Percentiles rank a stretch among this genome's conserved stretches.
Conservation (phyloP, 2,113 vertebrate genomes). For the Lophius piscatorius region DNA sequence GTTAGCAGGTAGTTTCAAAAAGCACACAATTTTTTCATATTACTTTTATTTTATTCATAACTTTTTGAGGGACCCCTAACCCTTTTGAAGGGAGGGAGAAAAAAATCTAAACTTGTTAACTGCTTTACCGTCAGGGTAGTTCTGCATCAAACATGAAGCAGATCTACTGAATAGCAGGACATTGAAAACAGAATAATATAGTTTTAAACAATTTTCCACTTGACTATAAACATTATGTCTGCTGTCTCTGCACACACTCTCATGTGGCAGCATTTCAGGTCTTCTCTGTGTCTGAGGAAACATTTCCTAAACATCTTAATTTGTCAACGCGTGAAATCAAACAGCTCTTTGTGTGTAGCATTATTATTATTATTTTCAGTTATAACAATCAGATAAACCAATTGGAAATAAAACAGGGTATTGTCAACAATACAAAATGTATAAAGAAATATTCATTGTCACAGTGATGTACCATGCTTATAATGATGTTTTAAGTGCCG, state of each 20-base stretch:
- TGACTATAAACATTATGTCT: background rate
- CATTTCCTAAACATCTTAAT: background rate
- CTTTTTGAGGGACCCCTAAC: too few species aligned
- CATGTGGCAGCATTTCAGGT: background rate
- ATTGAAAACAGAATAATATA: too few species aligned
- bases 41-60: too few species aligned
- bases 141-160: background rate
- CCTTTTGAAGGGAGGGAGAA: too few species aligned
- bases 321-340: background rate
- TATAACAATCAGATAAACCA: background rate
- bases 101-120: too few species aligned
- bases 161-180: background rate
- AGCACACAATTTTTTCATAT: background rate
- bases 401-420: background rate
- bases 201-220: background rate
- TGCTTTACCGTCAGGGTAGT: too few species aligned
- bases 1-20: conserved; percentile 65
- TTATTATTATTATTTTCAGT: background rate
- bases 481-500: background rate
- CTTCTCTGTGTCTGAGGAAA: background rate
- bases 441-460: background rate
- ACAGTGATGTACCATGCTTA: background rate
- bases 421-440: background rate
- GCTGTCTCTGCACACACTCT: background rate
- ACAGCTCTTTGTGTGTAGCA: background rate